phyloP scores from a whole-genome alignment of 2,113 vertebrate species.

The Cyanocitta stelleri region DNA sequence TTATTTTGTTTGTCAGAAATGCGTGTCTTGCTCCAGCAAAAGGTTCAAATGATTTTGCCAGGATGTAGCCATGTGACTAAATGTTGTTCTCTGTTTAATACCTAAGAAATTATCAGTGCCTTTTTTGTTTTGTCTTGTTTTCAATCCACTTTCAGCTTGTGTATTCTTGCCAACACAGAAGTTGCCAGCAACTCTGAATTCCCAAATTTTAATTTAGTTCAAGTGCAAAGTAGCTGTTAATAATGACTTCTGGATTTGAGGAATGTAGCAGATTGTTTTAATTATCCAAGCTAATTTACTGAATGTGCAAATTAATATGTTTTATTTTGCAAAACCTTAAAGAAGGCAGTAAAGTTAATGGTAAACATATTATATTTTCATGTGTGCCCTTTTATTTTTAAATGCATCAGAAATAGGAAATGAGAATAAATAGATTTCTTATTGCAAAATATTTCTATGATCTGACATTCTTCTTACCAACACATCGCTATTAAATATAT shows the following conservation, averaged over 20 bases:
- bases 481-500: rapidly evolving
- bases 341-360: not conserved
- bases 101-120: not conserved
- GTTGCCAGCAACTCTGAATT: not conserved
- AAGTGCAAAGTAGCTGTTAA: not conserved
- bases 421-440: not conserved
- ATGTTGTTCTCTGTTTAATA: not conserved
- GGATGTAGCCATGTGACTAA: not conserved
- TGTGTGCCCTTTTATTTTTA: not conserved
- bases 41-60: not conserved
- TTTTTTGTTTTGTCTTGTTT: not conserved
- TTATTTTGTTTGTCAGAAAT: not conserved
- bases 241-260: not conserved
- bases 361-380: not conserved
- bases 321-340: not conserved
- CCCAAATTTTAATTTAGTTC: not conserved
- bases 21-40: not conserved
- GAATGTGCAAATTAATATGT: not conserved
- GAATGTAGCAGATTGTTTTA: not conserved
- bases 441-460: not conserved
- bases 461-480: not conserved
- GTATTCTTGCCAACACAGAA: not conserved
- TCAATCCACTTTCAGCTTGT: not conserved
- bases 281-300: not conserved
- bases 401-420: not conserved